Percentiles rank a stretch among this genome's conserved stretches.
phyloP scores from a whole-genome alignment of 2,113 vertebrate genomes.

The Corydoras sp. region DNA sequence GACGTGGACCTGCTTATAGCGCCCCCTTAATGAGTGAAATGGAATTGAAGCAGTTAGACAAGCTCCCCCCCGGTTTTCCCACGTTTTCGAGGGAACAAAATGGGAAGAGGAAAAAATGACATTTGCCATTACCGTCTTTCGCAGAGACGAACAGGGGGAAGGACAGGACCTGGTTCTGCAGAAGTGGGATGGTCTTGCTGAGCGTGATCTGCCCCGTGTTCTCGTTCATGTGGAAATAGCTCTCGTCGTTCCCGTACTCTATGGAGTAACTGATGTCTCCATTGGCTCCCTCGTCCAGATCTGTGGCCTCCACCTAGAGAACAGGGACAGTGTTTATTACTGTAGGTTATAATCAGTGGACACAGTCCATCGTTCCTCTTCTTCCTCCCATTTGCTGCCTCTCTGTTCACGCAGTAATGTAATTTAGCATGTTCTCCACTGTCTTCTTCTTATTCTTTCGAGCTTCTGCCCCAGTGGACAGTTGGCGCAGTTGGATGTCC shows the following conservation, averaged over 20 bases:
- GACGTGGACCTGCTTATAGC: conserved; percentile 51
- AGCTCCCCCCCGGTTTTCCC: too few relatives aligned
- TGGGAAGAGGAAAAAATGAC: too few relatives aligned
- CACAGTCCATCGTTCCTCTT: too few relatives aligned
- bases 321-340: not conserved
- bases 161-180: conserved; percentile 44
- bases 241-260: conserved; percentile 61
- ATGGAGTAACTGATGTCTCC: conserved; percentile 63
- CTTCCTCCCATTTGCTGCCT: too few relatives aligned
- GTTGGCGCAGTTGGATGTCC: too few relatives aligned
- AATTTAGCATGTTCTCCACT: too few relatives aligned
- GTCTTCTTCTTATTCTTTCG: too few relatives aligned
- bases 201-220: conserved; percentile 61
- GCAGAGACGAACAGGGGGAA: conserved; percentile 67
- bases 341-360: too few relatives aligned
- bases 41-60: not conserved
- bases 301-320: conserved; percentile 62
- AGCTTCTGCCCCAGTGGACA: too few relatives aligned
- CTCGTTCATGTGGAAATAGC: conserved; percentile 59
- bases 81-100: too few relatives aligned
- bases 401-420: too few relatives aligned
- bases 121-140: conserved; percentile 59
- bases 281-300: conserved; percentile 65
- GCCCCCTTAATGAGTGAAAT: conserved; percentile 58
- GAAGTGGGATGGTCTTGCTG: conserved; percentile 55